Evolutionary conservation across 2,888 invertebrate species (phyloP).

Genomic region (Nudaria mundana): DNA sequence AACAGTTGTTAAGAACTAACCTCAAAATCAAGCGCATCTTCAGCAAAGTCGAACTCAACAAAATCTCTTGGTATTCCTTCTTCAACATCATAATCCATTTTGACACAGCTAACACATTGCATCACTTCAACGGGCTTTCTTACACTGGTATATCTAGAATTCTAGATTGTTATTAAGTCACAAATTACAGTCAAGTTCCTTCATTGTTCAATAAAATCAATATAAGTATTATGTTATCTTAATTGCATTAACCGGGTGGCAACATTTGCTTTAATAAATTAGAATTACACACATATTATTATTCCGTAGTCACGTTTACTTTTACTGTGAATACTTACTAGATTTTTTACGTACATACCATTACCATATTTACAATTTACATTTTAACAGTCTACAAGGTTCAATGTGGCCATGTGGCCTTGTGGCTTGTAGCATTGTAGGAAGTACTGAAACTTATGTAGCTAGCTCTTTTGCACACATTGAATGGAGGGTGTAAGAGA

Average conservation of each 20-base stretch:
- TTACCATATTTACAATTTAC: not conserved
- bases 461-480: slow-evolving; percentile 4
- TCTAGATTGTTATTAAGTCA: too few species aligned
- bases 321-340: too few species aligned
- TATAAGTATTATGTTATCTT: slow-evolving; percentile 24
- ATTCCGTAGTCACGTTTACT: not conserved
- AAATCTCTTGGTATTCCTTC: slow-evolving; percentile 68
- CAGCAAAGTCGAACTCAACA: slow-evolving; percentile 69
- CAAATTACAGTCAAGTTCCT: slow-evolving; percentile 8
- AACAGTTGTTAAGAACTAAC: slow-evolving; percentile 46
- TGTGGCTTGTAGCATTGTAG: too few species aligned
- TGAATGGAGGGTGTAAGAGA: not conserved
- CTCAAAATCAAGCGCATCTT: slow-evolving; percentile 75
- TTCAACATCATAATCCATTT: slow-evolving; percentile 64
- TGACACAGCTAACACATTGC: slow-evolving; percentile 62
- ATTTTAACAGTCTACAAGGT: not conserved
- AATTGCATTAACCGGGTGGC: not conserved
- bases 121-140: slow-evolving; percentile 32
- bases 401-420: too few species aligned
- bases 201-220: slow-evolving; percentile 31
- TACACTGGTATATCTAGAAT: too few species aligned
- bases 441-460: not conserved
- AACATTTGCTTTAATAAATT: too few species aligned
- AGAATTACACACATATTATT: not conserved
- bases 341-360: not conserved